Base-by-base conservation (phyloP, 2,797 vertebrate species). In the Poliocrania exsul region DNA sequence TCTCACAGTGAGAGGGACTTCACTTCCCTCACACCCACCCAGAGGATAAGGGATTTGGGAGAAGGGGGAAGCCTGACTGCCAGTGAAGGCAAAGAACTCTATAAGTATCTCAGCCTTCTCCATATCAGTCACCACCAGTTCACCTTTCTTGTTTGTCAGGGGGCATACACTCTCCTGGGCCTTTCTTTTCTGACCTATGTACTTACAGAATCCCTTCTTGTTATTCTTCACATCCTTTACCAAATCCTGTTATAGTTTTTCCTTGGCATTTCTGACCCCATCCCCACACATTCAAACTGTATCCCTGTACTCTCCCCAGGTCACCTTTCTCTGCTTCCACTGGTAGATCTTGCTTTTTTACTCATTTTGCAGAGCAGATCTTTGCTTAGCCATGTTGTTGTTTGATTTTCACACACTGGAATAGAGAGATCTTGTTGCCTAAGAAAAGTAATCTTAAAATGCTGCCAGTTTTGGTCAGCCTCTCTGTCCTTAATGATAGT, bases 361-460 rank as follows among this genome's bases (percentile, higher is more conserved):
- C 24, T 70, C 49, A 24, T 4, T 44, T 38, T 50, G 79, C 62
- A n/a, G 11, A 56, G 28, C 24, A 56, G n/a, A 37, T 38, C 31
- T 35, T 13, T 37, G n/a, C 6, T 50, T n/a, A 61, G 19, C 50
- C 2, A 0, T 50, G 49, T 10, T 0, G 0, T 29, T 33, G 16
- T 50, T 82, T 33, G 31, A 44, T 69, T 82, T 69, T 24, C 16
- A 21, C 13, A 13, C 13, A 18, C 3, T 42, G 17, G 17, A 8
- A 60, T 16, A 33, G 58, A 54, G 33, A 40, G 8, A 3, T 33
- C 33, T 49, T 56, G 23, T 6, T 3, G 4, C 2, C 24, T 56
- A 70, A 50, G 56, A n/a, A 54, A 69, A 67, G 24, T 46, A 24
- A 6, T 66, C 33, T 53, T 35, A 31, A 37, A 69, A 19, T 24